Evolutionary conservation across 1,140 invertebrate genomes (phyloP).

Genomic region (Heliconius congener): DNA sequence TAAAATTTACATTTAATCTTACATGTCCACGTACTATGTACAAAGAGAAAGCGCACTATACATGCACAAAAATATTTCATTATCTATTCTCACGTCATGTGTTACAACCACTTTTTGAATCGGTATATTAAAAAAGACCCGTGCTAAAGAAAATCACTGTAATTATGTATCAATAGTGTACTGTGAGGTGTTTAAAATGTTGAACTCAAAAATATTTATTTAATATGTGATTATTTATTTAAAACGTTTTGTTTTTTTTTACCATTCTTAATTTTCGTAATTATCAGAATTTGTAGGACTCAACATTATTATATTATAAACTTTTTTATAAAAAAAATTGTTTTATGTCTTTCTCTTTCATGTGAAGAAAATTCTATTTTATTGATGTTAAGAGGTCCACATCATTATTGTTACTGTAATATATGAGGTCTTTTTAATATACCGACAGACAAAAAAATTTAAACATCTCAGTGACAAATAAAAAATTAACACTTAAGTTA

Average conservation of each 20-base stretch:
- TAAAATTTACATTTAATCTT: slow-evolving; percentile 81
- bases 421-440: background rate
- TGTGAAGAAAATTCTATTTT: no score
- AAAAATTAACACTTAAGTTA: slow-evolving; percentile 11
- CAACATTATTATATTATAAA: no score
- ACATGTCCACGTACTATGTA: slow-evolving; percentile 75
- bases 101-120: slow-evolving; percentile 9
- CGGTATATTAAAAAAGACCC: background rate
- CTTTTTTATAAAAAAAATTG: no score
- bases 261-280: no score
- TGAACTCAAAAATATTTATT: no score
- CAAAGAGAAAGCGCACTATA: slow-evolving; percentile 70
- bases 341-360: no score
- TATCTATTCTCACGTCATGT: slow-evolving; percentile 20
- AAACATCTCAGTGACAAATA: slow-evolving; percentile 6
- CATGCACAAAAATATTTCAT: slow-evolving; percentile 67
- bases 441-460: background rate
- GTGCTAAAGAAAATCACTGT: background rate
- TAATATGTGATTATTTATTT: background rate
- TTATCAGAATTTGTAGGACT: no score
- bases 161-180: background rate
- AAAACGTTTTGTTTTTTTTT: background rate
- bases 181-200: background rate
- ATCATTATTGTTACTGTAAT: background rate
- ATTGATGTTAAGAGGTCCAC: no score